phyloP scores from a whole-genome alignment of 2,113 vertebrate genomes.

The Ovis canadensis region DNA sequence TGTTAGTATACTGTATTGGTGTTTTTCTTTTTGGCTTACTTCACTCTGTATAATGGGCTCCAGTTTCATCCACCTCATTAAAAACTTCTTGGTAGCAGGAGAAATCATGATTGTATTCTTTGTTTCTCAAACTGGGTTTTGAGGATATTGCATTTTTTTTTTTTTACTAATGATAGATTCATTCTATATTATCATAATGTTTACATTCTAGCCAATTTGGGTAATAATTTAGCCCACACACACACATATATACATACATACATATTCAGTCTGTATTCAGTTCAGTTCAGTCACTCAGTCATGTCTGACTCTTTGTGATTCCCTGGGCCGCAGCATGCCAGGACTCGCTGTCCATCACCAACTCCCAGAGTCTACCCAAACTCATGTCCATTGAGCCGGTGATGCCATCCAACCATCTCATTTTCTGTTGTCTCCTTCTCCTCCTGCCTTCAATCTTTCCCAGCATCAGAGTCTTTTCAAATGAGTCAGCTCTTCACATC shows the following conservation, averaged over 20 bases:
- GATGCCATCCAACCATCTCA: not conserved
- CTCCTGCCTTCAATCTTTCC: not conserved
- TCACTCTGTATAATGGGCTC: too few species aligned
- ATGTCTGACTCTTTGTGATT: accelerated
- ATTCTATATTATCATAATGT: not conserved
- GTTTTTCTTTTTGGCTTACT: too few species aligned
- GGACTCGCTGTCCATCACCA: not conserved
- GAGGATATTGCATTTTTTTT: not conserved
- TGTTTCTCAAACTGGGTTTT: not conserved
- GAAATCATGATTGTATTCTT: not conserved
- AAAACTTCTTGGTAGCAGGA: not conserved
- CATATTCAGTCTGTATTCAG: not conserved
- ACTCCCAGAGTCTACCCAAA: not conserved
- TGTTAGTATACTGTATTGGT: too few species aligned
- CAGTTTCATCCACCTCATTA: too few species aligned
- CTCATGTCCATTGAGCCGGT: not conserved
- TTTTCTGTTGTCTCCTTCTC: not conserved
- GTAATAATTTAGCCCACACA: not conserved
- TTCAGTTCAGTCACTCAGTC: not conserved
- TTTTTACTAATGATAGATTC: not conserved
- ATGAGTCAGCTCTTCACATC: not conserved
- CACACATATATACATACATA: not conserved
- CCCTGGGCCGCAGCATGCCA: not conserved
- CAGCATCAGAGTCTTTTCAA: not conserved
- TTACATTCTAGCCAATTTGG: not conserved